A percentile compares a stretch with the other conserved stretches of the same genome.
These are phyloP conservation scores for Phasianus colchicus DNA, from an alignment of 2,113 vertebrate species.

Conservation along the genomic window DNA sequence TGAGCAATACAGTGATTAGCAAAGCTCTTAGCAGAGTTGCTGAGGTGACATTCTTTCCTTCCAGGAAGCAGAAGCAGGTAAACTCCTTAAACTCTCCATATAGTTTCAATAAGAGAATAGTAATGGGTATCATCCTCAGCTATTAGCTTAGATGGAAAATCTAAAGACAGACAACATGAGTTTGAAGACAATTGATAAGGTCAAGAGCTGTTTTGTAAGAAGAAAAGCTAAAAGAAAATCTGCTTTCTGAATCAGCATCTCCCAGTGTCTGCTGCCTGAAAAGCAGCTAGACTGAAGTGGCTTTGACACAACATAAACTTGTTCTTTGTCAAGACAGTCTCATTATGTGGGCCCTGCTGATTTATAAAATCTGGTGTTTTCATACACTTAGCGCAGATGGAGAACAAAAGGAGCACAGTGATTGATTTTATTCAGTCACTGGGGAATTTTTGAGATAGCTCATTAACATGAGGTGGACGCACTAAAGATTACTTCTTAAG, in stretches of 20 bases:
- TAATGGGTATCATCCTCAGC: not conserved
- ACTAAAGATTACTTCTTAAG: not conserved
- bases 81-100: not conserved
- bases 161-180: not conserved
- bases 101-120: not conserved
- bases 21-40: not conserved
- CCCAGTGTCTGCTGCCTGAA: not conserved
- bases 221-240: not conserved
- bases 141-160: not conserved
- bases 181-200: not conserved
- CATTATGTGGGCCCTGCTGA: not conserved
- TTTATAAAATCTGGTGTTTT: constrained; percentile 4
- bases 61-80: not conserved
- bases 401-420: not conserved
- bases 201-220: not conserved
- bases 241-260: not conserved
- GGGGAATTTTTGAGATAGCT: not conserved
- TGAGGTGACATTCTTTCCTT: not conserved
- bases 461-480: not conserved
- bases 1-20: not conserved
- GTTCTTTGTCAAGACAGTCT: not conserved
- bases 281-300: not conserved
- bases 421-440: not conserved
- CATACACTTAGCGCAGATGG: not conserved
- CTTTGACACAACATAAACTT: not conserved